Evolutionary conservation across 2,113 vertebrate species (phyloP), one percentile per base, ranked within the genome.

Genomic region (Chaetodon auriga): DNA sequence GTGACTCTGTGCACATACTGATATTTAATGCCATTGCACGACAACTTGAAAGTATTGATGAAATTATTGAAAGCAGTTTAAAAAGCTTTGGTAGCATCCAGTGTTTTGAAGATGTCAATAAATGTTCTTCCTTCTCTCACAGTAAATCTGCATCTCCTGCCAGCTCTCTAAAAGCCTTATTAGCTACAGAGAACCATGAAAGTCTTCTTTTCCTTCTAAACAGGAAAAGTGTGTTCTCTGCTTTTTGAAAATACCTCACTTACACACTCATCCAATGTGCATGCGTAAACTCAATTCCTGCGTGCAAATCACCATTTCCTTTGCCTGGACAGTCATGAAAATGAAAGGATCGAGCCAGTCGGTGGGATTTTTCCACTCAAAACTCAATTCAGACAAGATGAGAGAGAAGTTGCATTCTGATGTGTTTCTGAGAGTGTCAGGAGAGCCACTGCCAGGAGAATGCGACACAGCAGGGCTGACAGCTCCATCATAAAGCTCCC

Each of bases 401-500:
- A 69, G 80, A 85, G 78, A 75, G 71, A 77, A 81, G 88, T 53
- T 78, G 73, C 78, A 85, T 88, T 87, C 75, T 83, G 85, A 89
- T 86, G 87, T 64, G 82, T 84, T 90, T 78, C 79, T 87, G 75
- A 91, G 76, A 45, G 87, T 49, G 83, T 91, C 87, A 78, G 83
- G 81, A 90, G 92, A 91, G 84, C 82, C 87, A 79, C 83, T 89
- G 90, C 83, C 83, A 79, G 84, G 86, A 91, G 85, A 86, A 90
- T 78, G 87, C 53, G 82, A 87, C 90, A 86, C 90, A 81, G 89
- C 87, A 82, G 91, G 83, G 65, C 83, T 91, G 93, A 93, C 90
- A 89, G 89, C 89, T 91, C 91, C 87, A 92, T 92, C 92, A 94
- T 88, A 90, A 80, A 87, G 85, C 88, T 91, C 90, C 89, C 90